Conservation (phyloP, 2,113 vertebrate species). For the Archilochus colubris region DNA sequence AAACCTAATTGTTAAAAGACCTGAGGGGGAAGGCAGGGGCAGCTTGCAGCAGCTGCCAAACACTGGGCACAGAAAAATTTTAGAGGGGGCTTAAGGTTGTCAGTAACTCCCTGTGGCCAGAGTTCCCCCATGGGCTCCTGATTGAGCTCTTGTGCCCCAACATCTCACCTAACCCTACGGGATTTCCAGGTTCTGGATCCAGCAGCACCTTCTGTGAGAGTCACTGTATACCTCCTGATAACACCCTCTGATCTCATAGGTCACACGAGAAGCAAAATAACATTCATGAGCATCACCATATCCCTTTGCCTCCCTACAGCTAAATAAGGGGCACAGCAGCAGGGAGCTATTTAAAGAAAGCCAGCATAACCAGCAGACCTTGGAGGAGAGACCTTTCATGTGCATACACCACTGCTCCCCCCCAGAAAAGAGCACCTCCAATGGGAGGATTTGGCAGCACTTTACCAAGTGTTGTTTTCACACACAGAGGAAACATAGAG, state of each 20-base stretch:
- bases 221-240: not conserved
- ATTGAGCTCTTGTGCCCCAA: not conserved
- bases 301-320: not conserved
- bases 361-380: not conserved
- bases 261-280: conserved; percentile 55
- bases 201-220: not conserved
- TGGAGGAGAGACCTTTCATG: not conserved
- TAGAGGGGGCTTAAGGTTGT: not conserved
- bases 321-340: conserved; percentile 14
- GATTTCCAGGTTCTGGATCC: not conserved
- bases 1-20: not conserved
- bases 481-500: not conserved
- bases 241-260: conserved; percentile 41
- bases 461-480: not conserved
- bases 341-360: conserved; percentile 30
- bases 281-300: conserved; percentile 26
- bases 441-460: not conserved
- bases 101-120: not conserved
- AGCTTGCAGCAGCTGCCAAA: not conserved
- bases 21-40: not conserved
- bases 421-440: not conserved
- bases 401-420: not conserved
- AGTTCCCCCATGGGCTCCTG: not conserved
- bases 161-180: accelerated
- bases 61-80: not conserved